Base-by-base conservation (phyloP, 2,797 vertebrate species). In the Synaphobranchus kaupii region DNA sequence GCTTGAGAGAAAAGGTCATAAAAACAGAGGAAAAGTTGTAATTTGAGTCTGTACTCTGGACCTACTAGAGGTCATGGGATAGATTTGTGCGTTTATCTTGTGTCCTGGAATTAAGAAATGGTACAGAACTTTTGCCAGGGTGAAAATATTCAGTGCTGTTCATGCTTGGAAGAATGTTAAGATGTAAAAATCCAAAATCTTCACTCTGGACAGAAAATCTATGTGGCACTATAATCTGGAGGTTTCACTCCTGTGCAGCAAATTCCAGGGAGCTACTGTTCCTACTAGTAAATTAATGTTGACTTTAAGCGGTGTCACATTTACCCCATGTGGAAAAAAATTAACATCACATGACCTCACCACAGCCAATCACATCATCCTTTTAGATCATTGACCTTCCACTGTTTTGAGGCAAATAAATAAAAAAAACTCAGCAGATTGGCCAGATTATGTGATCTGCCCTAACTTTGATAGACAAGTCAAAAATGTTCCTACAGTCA, bases 271-370 rank as follows among this genome's bases (percentile, higher is more conserved):
- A 91, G 78, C 44, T 25, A 31, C 31, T 48, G 47, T 73, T 28
- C 56, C 86, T 25, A 48, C 12, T n/a, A 63, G 48, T 54, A 25
- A 9, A 44, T 88, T 84, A 85, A n/a, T 54, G 0, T 52, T 89
- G 89, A 91, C 89, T 90, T 88, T 92, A 92, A 95, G 93, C 88
- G 87, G 91, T 93, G 92, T 94, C 94, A 94, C 88, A 68, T 58
- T 92, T 89, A 60, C 86, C 88, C 89, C 89, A 92, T 91, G 91
- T 47, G 81, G 83, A 80, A 85, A 84, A 88, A 86, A 2, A 78
- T 58, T 47, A 13, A n/a, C 25, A 31, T 84, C 78, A 81, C 78
- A 81, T 81, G 78, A 50, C 44, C 78, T n/a, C 25, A 22, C 8
- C 44, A 2, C 44, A n/a, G 44, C 78, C 78, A 50, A 50, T 81